Percentiles rank a stretch among this genome's conserved stretches.
Evolutionary conservation across 2,888 invertebrate species (phyloP).

Genomic region (Mylabris sibirica): DNA sequence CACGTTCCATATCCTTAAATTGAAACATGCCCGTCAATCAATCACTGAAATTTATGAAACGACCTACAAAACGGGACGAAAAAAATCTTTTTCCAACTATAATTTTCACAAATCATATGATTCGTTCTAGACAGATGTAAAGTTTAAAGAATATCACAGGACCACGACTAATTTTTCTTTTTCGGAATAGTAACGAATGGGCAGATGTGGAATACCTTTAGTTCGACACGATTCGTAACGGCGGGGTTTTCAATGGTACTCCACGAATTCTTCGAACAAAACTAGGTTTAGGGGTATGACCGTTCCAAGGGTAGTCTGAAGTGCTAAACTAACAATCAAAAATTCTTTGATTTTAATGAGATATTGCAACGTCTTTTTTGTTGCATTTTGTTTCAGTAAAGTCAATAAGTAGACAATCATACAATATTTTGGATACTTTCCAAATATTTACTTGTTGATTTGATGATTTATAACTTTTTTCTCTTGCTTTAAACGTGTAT

Average conservation of each 20-base stretch:
- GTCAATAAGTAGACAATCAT: neutral
- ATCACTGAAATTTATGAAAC: constrained; percentile 17
- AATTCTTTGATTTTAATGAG: neutral
- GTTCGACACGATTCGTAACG: constrained; percentile 52
- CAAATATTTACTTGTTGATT: constrained; percentile 35
- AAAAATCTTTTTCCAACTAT: neutral
- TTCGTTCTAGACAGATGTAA: constrained; percentile 59
- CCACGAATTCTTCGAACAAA: constrained; percentile 25
- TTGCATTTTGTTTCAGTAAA: too few relatives aligned
- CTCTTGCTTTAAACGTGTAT: neutral
- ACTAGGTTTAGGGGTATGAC: neutral
- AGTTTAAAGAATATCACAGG: constrained; percentile 50
- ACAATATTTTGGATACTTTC: constrained; percentile 25
- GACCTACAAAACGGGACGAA: neutral
- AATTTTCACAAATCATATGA: constrained; percentile 42
- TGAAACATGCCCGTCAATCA: constrained; percentile 18
- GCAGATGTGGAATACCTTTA: constrained; percentile 41
- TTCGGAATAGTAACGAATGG: constrained; percentile 46
- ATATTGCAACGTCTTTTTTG: neutral
- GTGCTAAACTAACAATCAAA: neutral
- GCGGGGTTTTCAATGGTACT: constrained; percentile 50
- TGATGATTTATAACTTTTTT: constrained; percentile 18
- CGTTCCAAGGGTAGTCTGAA: neutral
- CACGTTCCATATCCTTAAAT: constrained; percentile 15
- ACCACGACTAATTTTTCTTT: constrained; percentile 55